Conservation (phyloP, 2,797 vertebrate species). For the Oreonectes daqikongensis region DNA sequence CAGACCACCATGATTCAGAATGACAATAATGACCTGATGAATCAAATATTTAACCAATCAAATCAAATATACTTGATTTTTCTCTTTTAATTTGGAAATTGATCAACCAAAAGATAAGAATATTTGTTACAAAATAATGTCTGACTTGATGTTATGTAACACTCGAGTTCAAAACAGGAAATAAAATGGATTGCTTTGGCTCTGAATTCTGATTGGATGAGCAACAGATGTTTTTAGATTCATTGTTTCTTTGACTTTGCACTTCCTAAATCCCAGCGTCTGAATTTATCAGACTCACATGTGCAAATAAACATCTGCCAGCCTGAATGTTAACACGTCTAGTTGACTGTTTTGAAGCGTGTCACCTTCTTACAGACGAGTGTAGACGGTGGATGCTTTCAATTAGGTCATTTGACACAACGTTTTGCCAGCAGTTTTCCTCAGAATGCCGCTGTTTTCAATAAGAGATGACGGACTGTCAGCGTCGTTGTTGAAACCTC, state of each 20-base stretch:
- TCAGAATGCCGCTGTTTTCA: conserved; percentile 1
- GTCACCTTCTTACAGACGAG: conserved; percentile 21
- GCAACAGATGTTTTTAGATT: neutral
- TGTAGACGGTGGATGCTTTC: conserved; percentile 31
- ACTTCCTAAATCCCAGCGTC: neutral
- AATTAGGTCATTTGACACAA: conserved; percentile 38
- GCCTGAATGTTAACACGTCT: conserved; percentile 7
- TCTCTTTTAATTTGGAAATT: neutral
- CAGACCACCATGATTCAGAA: no score
- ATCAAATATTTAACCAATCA: no score
- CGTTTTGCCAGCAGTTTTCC: conserved; percentile 20
- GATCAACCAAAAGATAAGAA: neutral
- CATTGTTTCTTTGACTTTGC: neutral
- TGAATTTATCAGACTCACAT: conserved; percentile 29
- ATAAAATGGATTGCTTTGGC: neutral
- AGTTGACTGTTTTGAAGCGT: neutral
- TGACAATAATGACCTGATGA: no score
- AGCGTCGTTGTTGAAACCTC: conserved; percentile 1
- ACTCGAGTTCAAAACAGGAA: neutral
- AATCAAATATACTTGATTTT: neutral
- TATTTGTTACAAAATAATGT: neutral
- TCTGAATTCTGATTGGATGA: neutral
- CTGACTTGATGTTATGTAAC: neutral
- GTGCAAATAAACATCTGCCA: conserved; percentile 35
- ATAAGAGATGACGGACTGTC: conserved; percentile 10